A percentile compares a stretch with the other conserved stretches of the same genome.
Conservation (phyloP, 2,113 vertebrate genomes). For the Danionella cerebrum region DNA sequence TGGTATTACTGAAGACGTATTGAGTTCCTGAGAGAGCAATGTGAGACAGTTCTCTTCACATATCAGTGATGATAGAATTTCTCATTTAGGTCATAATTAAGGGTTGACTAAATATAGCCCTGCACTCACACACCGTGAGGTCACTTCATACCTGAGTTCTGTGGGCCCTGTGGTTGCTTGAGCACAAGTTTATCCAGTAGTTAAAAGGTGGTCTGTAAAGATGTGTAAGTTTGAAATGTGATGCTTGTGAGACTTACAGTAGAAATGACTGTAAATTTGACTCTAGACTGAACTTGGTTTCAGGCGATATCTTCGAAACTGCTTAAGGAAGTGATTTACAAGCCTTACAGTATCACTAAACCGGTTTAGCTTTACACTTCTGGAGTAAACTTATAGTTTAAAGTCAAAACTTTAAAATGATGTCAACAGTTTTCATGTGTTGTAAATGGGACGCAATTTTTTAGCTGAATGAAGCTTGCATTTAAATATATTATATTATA, state of each 20-base stretch:
- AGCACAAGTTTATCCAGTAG: neutral
- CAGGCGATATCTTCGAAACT: neutral
- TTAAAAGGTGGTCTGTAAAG: neutral
- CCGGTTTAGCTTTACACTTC: neutral
- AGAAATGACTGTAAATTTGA: too few relatives aligned
- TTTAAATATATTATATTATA: too few relatives aligned
- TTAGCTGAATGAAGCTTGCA: too few relatives aligned
- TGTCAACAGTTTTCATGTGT: neutral
- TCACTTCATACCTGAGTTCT: neutral
- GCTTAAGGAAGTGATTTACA: neutral
- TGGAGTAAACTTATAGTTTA: neutral
- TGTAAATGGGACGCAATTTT: too few relatives aligned
- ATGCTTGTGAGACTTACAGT: too few relatives aligned
- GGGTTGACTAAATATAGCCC: constrained; percentile 13
- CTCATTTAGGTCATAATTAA: constrained; percentile 22
- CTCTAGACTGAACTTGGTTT: neutral
- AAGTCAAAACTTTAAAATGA: too few relatives aligned
- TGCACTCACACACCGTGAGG: neutral
- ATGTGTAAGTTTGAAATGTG: neutral
- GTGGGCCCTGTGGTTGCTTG: neutral
- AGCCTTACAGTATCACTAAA: neutral
- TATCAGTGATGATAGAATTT: neutral
- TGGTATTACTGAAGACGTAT: neutral
- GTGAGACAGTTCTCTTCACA: neutral
- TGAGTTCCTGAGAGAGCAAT: neutral